These are phyloP conservation scores for Anas flavirostris DNA, from an alignment of 2,797 vertebrate genomes.

Conservation along the genomic window DNA sequence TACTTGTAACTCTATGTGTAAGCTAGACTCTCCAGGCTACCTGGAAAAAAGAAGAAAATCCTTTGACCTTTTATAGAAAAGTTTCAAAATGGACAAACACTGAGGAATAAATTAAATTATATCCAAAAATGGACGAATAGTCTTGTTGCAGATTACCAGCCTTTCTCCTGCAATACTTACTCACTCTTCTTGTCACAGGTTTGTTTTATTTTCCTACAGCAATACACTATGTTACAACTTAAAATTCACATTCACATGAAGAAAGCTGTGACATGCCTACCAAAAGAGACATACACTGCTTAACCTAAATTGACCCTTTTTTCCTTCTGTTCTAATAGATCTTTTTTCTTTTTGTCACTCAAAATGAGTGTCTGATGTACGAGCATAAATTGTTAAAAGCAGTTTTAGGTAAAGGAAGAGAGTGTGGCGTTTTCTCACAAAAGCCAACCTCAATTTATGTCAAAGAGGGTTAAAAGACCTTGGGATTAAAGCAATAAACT, in stretches of 20 bases:
- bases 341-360: conserved; percentile 85
- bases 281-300: conserved; percentile 74
- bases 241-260: conserved; percentile 63
- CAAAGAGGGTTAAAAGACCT: conserved; percentile 95
- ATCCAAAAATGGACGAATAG: neutral
- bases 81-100: conserved; percentile 29
- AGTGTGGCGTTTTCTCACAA: conserved; percentile 84
- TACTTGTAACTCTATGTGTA: conserved; percentile 1
- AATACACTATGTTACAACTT: conserved; percentile 44
- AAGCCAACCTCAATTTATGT: conserved; percentile 99
- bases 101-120: conserved; percentile 32
- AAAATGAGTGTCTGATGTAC: conserved; percentile 84
- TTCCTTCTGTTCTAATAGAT: conserved; percentile 79
- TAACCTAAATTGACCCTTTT: conserved; percentile 80
- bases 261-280: conserved; percentile 61
- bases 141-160: conserved; percentile 41
- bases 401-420: conserved; percentile 89
- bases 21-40: conserved; percentile 25
- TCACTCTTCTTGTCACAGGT: conserved; percentile 49
- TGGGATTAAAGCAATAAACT: conserved; percentile 98
- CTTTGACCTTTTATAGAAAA: conserved; percentile 63
- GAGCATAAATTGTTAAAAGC: conserved; percentile 89
- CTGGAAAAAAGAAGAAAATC: conserved; percentile 45
- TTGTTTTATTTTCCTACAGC: conserved; percentile 57
- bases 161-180: conserved; percentile 20